Percentiles rank a stretch among this genome's conserved stretches.
Conservation (phyloP, 2,797 vertebrate genomes). For the Microhierax caerulescens region DNA sequence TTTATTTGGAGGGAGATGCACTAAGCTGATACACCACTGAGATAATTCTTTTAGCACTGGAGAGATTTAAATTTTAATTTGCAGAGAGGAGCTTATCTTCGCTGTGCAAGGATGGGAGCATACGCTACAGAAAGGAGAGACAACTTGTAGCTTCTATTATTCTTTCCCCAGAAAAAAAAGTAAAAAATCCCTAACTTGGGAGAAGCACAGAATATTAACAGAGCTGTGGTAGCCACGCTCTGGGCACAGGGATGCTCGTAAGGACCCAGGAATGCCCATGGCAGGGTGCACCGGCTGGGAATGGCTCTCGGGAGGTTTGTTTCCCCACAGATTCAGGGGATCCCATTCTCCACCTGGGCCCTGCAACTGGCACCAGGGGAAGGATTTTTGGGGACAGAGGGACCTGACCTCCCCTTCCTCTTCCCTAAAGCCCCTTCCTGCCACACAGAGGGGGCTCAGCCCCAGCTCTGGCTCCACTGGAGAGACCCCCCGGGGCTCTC, state of each 20-base stretch:
- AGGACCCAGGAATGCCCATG: not conserved
- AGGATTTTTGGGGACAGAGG: not conserved
- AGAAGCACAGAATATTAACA: not conserved
- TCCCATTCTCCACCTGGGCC: accelerated
- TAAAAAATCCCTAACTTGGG: not conserved
- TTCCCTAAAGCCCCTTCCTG: not conserved
- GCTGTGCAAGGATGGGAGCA: not conserved
- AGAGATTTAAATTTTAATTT: conserved; percentile 10
- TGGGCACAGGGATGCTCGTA: not conserved
- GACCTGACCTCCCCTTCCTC: not conserved
- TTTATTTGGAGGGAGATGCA: not conserved
- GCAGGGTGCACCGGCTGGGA: not conserved
- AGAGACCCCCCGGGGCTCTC: not conserved
- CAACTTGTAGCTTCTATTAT: not conserved
- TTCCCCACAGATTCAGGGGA: not conserved
- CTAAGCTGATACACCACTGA: not conserved
- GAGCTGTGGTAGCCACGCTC: accelerated
- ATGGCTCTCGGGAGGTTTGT: accelerated
- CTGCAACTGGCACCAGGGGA: not conserved
- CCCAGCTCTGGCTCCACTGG: not conserved
- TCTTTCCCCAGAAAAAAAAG: not conserved
- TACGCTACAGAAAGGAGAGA: not conserved
- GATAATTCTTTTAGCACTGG: conserved; percentile 22
- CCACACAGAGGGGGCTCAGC: not conserved
- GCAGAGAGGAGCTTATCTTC: not conserved